These are phyloP conservation scores for Nemotelus nigrinus DNA, from an alignment of 2,888 invertebrate species.

Conservation along the genomic window DNA sequence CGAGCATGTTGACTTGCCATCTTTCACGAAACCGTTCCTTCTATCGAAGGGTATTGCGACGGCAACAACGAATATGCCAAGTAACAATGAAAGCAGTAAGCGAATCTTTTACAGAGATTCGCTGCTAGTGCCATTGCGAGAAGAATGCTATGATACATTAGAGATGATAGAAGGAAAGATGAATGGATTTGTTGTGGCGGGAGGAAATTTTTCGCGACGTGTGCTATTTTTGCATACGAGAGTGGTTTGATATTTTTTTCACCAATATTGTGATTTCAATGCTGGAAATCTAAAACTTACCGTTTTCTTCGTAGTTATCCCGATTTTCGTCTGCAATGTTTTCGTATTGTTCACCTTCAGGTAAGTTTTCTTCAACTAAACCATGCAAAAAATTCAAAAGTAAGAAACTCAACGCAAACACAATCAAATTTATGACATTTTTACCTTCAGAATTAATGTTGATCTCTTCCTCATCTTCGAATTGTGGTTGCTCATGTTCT, in stretches of 20 bases:
- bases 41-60: background rate
- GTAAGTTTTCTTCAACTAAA: constrained; percentile 30
- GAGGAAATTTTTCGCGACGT: background rate
- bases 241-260: background rate
- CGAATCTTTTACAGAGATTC: background rate
- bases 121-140: too few species aligned
- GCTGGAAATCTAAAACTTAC: too few species aligned
- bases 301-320: too few species aligned
- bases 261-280: too few species aligned
- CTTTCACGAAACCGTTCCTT: constrained; percentile 18
- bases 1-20: background rate
- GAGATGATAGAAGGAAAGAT: background rate
- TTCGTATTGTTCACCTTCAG: constrained; percentile 26
- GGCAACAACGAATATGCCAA: constrained; percentile 1
- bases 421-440: background rate
- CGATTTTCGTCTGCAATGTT: too few species aligned
- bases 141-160: too few species aligned
- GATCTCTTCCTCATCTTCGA: constrained; percentile 47
- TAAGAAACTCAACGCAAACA: background rate
- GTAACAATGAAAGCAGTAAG: background rate
- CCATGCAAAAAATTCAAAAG: constrained; percentile 29
- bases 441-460: constrained; percentile 22
- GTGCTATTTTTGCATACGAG: background rate
- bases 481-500: constrained; percentile 26
- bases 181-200: constrained; percentile 7